Base-by-base conservation (phyloP, 2,888 invertebrate species). In the Dasypogon diadema region DNA sequence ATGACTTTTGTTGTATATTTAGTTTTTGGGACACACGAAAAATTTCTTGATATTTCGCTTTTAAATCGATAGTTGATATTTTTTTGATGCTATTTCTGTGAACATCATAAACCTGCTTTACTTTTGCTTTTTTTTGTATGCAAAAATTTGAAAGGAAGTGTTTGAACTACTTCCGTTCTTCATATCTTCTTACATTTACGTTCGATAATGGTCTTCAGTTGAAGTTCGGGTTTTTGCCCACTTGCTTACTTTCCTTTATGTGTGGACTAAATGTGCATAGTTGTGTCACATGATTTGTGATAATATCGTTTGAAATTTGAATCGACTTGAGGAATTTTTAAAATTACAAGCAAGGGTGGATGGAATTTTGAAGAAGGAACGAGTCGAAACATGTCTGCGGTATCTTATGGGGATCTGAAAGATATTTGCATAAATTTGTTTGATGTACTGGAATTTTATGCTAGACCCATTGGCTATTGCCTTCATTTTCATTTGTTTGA, bases 11-110 rank as follows among this genome's bases (percentile, higher is more conserved):
- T 24, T 8, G 14, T 65, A 65, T 65, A 65, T 65, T 65, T 65
- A 65, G 65, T 46, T 65, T 65, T 65, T 65, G 46, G 46, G 63
- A 37, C 65, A 65, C 65, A 46, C 65, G 65, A 65, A 65, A 18
- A 21, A 14, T 60, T 63, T 16, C 6, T 14, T 14, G 16, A 48
- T 16, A 48, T 48, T 18, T 21, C 18, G 14, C 12, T 51, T 51
- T 18, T 16, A 2, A 2, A 42, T 42, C 42, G 51, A 51, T 51
- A 51, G 21, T 8, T 51, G 21, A 21, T 16, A 51, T 51, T 14
- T n/a, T 21, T 8, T 18, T n/a, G n/a, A 18, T 51, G 51, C 6
- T 42, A 12, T 42, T 42, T 42, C n/a, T 42, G 8, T 42, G 1
- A 42, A 12, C 3, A 30, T 42, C 8, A 42, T 42, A 42, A 42